phyloP scores from a whole-genome alignment of 2,113 vertebrate species.

The Ornithorhynchus anatinus region DNA sequence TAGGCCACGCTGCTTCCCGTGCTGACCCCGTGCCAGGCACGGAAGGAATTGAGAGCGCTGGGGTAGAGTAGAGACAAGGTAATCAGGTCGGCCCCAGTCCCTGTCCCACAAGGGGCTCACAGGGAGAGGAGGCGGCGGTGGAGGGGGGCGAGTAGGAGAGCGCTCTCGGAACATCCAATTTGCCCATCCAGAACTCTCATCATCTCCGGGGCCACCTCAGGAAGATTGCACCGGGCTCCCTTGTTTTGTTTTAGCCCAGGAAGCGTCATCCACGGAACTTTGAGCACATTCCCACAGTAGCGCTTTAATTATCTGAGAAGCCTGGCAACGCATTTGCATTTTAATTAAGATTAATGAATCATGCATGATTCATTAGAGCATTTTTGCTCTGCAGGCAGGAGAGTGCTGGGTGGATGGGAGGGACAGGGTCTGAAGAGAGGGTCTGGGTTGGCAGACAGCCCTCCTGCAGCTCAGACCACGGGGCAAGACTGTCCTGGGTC shows the following conservation, averaged over 20 bases:
- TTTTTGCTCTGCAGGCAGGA: not conserved
- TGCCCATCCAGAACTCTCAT: not conserved
- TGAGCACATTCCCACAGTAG: not conserved
- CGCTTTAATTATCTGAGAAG: constrained; percentile 44
- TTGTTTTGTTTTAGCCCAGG: constrained; percentile 20
- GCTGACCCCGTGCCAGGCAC: no score
- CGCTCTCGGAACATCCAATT: not conserved
- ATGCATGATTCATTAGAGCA: constrained; percentile 8
- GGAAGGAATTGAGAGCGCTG: no score
- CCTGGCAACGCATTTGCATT: constrained; percentile 43
- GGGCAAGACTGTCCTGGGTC: no score
- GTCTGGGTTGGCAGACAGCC: no score
- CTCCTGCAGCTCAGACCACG: no score
- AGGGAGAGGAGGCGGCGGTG: no score
- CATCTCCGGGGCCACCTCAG: not conserved
- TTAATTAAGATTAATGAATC: constrained; percentile 60
- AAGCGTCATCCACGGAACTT: constrained; percentile 15
- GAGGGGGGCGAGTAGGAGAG: not conserved
- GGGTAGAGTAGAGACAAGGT: no score
- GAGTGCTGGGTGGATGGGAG: no score
- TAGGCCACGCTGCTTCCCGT: no score
- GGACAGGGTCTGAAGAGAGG: no score
- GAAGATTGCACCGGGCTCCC: not conserved
- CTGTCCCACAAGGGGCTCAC: no score
- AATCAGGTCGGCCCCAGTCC: no score